Evolutionary conservation across 2,888 invertebrate species (phyloP).

Genomic region (Eledona agricola): DNA sequence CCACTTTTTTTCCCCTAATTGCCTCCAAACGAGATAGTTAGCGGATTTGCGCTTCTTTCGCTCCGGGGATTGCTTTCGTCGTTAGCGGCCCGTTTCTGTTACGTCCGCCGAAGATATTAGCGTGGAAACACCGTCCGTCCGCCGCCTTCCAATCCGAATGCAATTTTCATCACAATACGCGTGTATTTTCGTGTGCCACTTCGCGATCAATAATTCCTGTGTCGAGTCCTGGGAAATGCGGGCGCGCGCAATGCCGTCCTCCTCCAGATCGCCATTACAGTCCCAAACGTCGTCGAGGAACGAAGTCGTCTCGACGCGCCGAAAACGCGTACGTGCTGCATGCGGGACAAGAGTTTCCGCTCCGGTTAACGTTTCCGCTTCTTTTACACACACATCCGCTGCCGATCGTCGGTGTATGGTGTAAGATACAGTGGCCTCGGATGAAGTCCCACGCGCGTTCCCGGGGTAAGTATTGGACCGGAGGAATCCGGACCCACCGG

Average conservation of each 20-base stretch:
- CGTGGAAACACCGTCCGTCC: conserved; percentile 8
- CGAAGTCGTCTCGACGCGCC: conserved; percentile 50
- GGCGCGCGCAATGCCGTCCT: conserved; percentile 50
- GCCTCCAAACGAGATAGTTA: no score
- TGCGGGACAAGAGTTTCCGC: conserved; percentile 47
- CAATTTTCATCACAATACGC: conserved; percentile 46
- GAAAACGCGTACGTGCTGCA: conserved; percentile 49
- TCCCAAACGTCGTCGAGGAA: conserved; percentile 54
- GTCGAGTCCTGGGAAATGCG: conserved; percentile 55
- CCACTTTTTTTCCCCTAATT: no score
- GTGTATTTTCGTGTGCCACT: conserved; percentile 49
- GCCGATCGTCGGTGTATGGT: conserved; percentile 59
- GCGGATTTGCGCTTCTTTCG: no score
- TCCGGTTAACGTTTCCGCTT: conserved; percentile 25
- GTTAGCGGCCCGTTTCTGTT: no score
- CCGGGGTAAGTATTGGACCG: conserved; percentile 51
- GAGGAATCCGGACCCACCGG: conserved; percentile 15
- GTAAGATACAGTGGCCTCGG: conserved; percentile 63
- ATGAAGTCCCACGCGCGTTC: conserved; percentile 60
- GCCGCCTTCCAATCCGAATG: conserved; percentile 35
- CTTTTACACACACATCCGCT: conserved; percentile 19
- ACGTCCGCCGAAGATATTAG: no score
- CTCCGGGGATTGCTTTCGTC: no score
- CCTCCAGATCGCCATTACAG: conserved; percentile 55
- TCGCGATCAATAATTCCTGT: conserved; percentile 58